These are phyloP conservation scores for Saccopteryx bilineata DNA, from an alignment of 2,113 vertebrate species.

Conservation along the genomic window DNA sequence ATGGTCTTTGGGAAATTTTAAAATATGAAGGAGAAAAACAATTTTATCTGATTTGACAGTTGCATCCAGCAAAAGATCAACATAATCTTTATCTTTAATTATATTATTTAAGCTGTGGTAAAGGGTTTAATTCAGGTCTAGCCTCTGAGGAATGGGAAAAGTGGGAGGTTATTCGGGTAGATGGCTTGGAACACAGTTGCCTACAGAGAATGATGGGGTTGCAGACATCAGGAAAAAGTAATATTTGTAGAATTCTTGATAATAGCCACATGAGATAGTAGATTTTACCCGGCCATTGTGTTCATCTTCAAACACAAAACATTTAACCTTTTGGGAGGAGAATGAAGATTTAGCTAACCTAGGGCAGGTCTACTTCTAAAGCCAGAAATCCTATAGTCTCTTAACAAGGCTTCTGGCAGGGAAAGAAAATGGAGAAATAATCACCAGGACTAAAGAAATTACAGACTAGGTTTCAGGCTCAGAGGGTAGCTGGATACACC, in stretches of 20 bases:
- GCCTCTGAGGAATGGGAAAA: rapidly evolving
- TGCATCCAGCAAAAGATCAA: background rate
- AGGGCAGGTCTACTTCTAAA: background rate
- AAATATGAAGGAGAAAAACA: background rate
- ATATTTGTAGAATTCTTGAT: background rate
- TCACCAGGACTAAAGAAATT: background rate
- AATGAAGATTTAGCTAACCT: background rate
- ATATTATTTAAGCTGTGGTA: background rate
- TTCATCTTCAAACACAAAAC: background rate
- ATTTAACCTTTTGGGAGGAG: background rate
- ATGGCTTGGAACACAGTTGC: background rate
- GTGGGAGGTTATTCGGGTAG: background rate
- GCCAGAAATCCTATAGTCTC: background rate
- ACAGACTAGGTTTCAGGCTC: background rate
- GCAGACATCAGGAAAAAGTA: background rate
- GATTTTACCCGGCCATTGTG: background rate
- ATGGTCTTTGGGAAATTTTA: background rate
- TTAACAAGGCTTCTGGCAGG: background rate
- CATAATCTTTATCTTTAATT: background rate
- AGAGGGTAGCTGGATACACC: too few relatives aligned
- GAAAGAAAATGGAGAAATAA: background rate
- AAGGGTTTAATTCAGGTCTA: background rate
- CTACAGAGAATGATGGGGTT: background rate
- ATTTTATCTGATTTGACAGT: background rate
- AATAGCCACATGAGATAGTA: background rate